Evolutionary conservation across 2,797 vertebrate species (phyloP), one percentile per base, ranked within the genome.

Genomic region (Pseudomugil gertrudae): DNA sequence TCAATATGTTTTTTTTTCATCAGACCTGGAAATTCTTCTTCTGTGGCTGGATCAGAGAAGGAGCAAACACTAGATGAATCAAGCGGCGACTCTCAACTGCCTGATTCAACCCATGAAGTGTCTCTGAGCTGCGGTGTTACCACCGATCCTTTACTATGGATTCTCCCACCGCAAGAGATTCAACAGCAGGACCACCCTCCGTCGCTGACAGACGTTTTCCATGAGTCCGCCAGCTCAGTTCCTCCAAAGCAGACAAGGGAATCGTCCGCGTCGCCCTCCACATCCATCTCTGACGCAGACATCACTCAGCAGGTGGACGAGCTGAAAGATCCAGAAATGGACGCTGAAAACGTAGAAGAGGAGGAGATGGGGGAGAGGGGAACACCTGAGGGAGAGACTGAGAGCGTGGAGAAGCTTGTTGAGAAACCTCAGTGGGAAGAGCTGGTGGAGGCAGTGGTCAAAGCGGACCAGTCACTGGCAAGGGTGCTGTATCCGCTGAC

Each of bases 391-490:
- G 85, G 74, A 52, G 76, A 89, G 79, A 79, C 33, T 0, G 65
- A 85, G 52, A 82, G 21, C 26, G 57, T 24, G 17, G 73, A 73
- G 36, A 81, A 14, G n/a, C 52, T 70, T 0, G 17, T 9, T 0
- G 81, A 86, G 48, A 89, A 89, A 36, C 91, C 87, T 19, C 69
- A 55, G 10, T 93, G 93, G 24, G 91, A 93, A n/a, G 91, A 94
- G 19, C 94, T 99, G 6, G 94, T 92, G 3, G 86, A 90, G 82
- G 95, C 95, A 27, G 92, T 96, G 56, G 81, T 95, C 55, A 89
- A 87, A 51, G 90, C 92, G 10, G 96, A 99, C 88, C 94, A 77
- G 1, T 95, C 95, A 2, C 84, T 98, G 86, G 90, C 89, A 33
- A 88, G 89, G 13, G 57, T 92, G 26, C 91, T 99, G n/a, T 92